A percentile compares a stretch with the other conserved stretches of the same genome.
phyloP scores from a whole-genome alignment of 2,797 vertebrate species.

The Pangasius sanitwongsei region DNA sequence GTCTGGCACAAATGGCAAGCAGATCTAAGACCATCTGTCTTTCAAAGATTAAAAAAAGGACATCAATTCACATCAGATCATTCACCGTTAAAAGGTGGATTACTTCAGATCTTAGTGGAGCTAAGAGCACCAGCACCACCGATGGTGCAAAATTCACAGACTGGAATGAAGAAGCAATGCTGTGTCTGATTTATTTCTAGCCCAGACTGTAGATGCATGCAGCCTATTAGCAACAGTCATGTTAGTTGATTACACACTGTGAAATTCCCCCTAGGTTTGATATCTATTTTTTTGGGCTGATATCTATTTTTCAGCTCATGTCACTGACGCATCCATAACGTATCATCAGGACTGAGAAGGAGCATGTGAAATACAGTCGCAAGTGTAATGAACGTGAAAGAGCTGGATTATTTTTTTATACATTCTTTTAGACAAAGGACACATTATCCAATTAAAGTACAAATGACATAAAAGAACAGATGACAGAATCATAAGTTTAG shows the following conservation, averaged over 20 bases:
- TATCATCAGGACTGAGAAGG: neutral
- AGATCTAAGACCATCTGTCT: neutral
- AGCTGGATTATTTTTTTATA: neutral
- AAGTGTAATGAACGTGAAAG: neutral
- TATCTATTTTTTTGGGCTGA: neutral
- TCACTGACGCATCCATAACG: neutral
- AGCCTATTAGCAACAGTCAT: neutral
- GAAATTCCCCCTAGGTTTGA: neutral
- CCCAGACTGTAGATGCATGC: neutral
- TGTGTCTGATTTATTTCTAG: slow-evolving; percentile 6
- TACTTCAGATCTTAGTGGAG: neutral
- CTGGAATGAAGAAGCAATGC: neutral
- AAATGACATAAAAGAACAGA: neutral
- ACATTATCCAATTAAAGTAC: neutral
- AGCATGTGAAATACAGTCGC: neutral
- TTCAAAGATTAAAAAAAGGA: neutral
- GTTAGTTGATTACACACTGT: neutral
- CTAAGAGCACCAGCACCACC: neutral
- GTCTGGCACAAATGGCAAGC: neutral
- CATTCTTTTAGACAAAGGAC: neutral
- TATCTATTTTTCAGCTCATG: neutral
- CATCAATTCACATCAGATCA: neutral
- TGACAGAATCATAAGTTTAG: neutral
- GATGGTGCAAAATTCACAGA: neutral
- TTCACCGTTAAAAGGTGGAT: neutral